Base-by-base conservation (phyloP, 2,797 vertebrate species). In the Limosa lapponica region DNA sequence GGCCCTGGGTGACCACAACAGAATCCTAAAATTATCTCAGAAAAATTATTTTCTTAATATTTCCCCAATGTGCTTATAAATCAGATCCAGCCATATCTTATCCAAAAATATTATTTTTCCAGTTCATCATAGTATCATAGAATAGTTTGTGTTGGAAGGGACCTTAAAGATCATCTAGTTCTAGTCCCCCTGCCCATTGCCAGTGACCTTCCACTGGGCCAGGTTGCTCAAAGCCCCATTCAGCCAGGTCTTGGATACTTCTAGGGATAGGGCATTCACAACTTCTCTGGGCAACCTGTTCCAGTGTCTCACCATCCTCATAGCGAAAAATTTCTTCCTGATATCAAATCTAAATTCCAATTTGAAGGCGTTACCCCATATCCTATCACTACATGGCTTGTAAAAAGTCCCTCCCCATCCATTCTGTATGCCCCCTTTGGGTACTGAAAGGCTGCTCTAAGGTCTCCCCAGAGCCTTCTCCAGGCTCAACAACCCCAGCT, bases 1-100 rank as follows among this genome's bases (percentile, higher is more conserved):
- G 28, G 17, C 11, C 6, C 30, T 0, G 2, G 8, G 4, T 74
- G 37, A 9, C 17, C 14, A 72, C 0, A 39, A 46, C 16, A 78
- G 11, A 74, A 78, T 32, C 6, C 16, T 49, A 71, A 83, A 87
- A 61, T 69, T 51, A 58, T 51, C 66, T 74, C 10, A 77, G 16
- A 87, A 75, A 3, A 55, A 55, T 41, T 30, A 43, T 65, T 94
- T 86, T 74, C 62, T 20, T 51, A 43, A 43, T 51, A 15, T 22
- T 82, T 65, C 39, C 34, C 16, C 44, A 77, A 59, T 18, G 22
- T 24, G 25, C 48, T n/a, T 77, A 0, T 52, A 71, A 54, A 32
- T 69, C 32, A 87, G 22, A 65, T 41, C 5, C 24, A 82, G 20
- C 7, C 11, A 36, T 5, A 73, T 12, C 30, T 87, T 37, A 62